Conservation (phyloP, 2,113 vertebrate species). For the Centropus bengalensis region DNA sequence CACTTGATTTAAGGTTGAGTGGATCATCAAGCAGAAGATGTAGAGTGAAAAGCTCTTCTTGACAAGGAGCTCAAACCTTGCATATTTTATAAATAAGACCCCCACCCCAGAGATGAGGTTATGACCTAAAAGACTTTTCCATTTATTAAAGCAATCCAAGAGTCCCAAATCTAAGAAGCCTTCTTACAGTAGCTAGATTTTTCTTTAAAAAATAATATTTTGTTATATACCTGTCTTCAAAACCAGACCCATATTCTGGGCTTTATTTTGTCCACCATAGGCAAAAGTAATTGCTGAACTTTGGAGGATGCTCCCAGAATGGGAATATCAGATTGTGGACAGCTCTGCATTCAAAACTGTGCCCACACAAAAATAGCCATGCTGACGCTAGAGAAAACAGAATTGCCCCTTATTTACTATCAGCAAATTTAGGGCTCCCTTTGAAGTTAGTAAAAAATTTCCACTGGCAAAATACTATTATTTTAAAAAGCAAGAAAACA, state of each 20-base stretch:
- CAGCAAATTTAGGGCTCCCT: constrained; percentile 38
- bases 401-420: constrained; percentile 2
- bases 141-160: not conserved
- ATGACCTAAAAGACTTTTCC: not conserved
- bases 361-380: not conserved
- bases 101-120: not conserved
- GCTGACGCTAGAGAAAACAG: not conserved
- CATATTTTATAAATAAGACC: not conserved
- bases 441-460: constrained; percentile 20
- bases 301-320: not conserved
- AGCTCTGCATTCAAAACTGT: not conserved
- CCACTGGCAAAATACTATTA: constrained; percentile 22
- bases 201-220: not conserved
- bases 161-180: not conserved
- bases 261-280: not conserved
- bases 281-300: not conserved
- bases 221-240: not conserved
- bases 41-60: not conserved
- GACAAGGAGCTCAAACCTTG: not conserved
- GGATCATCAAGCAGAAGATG: not conserved
- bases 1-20: not conserved
- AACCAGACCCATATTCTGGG: fast-evolving
- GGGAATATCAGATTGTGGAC: not conserved
- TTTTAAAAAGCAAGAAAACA: constrained; percentile 20
- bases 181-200: not conserved